These are phyloP conservation scores for Acrobasis repandana DNA, from an alignment of 2,888 invertebrate species.

Conservation along the genomic window DNA sequence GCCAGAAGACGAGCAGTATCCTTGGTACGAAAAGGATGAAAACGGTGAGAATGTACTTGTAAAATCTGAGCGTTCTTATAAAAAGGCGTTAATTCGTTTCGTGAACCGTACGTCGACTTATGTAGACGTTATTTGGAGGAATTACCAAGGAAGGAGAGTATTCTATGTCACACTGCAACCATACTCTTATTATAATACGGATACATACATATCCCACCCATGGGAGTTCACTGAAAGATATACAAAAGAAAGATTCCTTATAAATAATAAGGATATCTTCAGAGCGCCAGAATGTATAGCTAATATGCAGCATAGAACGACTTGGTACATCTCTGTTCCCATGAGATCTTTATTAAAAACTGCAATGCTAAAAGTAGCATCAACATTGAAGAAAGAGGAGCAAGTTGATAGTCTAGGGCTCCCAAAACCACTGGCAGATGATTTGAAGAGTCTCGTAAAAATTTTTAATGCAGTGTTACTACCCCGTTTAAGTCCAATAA, in stretches of 20 bases:
- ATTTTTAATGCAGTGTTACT: background rate
- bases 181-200: slow-evolving; percentile 83
- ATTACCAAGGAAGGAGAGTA: slow-evolving; percentile 85
- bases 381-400: slow-evolving; percentile 49
- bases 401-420: slow-evolving; percentile 62
- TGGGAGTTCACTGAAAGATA: slow-evolving; percentile 91
- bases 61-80: slow-evolving; percentile 54
- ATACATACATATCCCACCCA: slow-evolving; percentile 91
- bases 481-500: background rate
- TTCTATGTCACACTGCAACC: slow-evolving; percentile 84
- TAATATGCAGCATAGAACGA: slow-evolving; percentile 56
- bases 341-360: slow-evolving; percentile 74
- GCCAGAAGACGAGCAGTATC: slow-evolving; percentile 42
- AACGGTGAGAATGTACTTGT: slow-evolving; percentile 58
- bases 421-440: slow-evolving; percentile 63
- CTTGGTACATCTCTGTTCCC: slow-evolving; percentile 79
- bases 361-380: slow-evolving; percentile 70
- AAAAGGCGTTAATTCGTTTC: slow-evolving; percentile 58
- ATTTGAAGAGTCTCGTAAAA: slow-evolving; percentile 49
- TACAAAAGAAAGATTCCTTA: slow-evolving; percentile 85
- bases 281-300: slow-evolving; percentile 62
- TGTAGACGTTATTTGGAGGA: slow-evolving; percentile 89
- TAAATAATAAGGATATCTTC: slow-evolving; percentile 78
- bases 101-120: slow-evolving; percentile 60
- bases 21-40: slow-evolving; percentile 60